Percentiles rank a stretch among this genome's conserved stretches.
These are phyloP conservation scores for Tachystola acroxantha DNA, from an alignment of 2,888 invertebrate species.

Conservation along the genomic window DNA sequence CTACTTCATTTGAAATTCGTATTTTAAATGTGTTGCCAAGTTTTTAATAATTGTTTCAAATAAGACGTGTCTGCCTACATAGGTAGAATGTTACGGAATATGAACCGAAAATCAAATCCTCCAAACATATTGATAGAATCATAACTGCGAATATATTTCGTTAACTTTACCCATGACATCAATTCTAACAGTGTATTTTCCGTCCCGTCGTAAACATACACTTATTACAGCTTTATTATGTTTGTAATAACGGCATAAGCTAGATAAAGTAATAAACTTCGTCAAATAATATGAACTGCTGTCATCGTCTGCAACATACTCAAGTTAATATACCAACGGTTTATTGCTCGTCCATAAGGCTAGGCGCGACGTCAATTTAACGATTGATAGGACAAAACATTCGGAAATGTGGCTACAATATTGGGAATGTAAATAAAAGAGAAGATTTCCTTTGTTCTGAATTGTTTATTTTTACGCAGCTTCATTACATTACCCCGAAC, in stretches of 20 bases:
- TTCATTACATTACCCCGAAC: not conserved
- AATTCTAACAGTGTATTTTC: not conserved
- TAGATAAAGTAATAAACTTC: conserved; percentile 2
- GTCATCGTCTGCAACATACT: not conserved
- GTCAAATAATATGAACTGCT: conserved; percentile 3
- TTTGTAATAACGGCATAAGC: conserved; percentile 3
- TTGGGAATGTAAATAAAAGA: not conserved
- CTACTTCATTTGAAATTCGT: too few species aligned
- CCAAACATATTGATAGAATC: too few species aligned
- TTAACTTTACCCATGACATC: too few species aligned
- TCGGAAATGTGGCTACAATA: not conserved
- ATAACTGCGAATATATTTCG: too few species aligned
- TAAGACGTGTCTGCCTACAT: too few species aligned
- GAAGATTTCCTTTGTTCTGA: not conserved
- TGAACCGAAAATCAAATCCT: too few species aligned
- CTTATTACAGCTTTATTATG: conserved; percentile 1
- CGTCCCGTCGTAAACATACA: not conserved
- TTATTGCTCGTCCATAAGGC: not conserved
- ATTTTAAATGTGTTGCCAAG: too few species aligned
- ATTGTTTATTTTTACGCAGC: not conserved
- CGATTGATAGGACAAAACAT: not conserved
- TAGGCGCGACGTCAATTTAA: not conserved
- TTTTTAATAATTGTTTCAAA: too few species aligned
- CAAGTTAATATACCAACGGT: not conserved
- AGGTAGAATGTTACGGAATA: too few species aligned